phyloP scores from a whole-genome alignment of 30 jellyfish, hydroid and myxozoan species.

The Hydractinia symbiolongicarpus region DNA sequence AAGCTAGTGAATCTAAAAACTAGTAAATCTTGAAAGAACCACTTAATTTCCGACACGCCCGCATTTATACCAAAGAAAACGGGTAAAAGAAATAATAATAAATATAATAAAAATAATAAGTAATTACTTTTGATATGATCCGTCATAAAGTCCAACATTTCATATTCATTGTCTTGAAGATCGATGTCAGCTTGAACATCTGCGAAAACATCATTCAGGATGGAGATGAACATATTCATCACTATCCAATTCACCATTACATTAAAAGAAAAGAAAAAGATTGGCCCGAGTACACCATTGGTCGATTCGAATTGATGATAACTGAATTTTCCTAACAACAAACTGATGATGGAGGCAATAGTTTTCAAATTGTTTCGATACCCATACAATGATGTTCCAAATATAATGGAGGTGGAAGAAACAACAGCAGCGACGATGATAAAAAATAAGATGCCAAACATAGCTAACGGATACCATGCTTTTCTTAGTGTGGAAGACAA shows the following conservation, averaged over 20 bases:
- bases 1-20: no score
- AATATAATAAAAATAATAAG: no score
- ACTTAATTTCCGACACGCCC: no score
- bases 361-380: slow-evolving; percentile 66
- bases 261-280: slow-evolving; percentile 72
- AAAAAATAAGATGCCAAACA: slow-evolving; percentile 79
- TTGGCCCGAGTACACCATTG: slow-evolving; percentile 89
- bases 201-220: slow-evolving; percentile 77
- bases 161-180: slow-evolving; percentile 81
- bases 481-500: slow-evolving; percentile 77
- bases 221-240: slow-evolving; percentile 84
- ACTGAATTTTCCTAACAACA: slow-evolving; percentile 90
- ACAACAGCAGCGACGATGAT: slow-evolving; percentile 54
- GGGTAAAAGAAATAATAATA: no score
- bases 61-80: no score
- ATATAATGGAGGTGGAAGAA: slow-evolving; percentile 62
- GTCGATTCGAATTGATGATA: slow-evolving; percentile 75
- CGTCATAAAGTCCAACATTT: slow-evolving; percentile 79
- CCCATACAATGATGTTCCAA: slow-evolving; percentile 80
- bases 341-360: slow-evolving; percentile 80
- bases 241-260: slow-evolving; percentile 90
- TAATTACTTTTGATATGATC: slow-evolving; percentile 56
- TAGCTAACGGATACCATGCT: slow-evolving; percentile 84
- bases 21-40: no score
- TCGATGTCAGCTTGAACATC: slow-evolving; percentile 50